phyloP scores from a whole-genome alignment of 2,113 vertebrate genomes.

The Raja brachyura region DNA sequence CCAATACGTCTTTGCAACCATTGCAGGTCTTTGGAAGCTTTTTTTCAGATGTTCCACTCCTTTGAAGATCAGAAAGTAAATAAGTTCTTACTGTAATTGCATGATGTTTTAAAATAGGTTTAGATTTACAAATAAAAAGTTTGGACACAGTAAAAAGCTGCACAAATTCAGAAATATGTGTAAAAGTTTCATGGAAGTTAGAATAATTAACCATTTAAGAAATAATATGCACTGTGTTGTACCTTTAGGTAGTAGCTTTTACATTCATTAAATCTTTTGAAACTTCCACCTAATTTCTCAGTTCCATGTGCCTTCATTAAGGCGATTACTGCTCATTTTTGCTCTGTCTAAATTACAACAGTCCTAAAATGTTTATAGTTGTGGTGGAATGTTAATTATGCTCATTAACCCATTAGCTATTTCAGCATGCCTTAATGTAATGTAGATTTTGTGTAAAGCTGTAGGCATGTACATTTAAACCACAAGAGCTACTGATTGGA shows the following conservation, averaged over 20 bases:
- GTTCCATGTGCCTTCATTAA: not conserved
- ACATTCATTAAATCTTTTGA: not conserved
- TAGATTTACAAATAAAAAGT: not conserved
- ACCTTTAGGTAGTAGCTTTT: not conserved
- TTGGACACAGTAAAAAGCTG: not conserved
- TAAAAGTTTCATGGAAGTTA: not conserved
- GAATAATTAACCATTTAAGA: not conserved
- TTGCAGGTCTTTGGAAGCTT: not conserved
- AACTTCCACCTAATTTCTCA: not conserved
- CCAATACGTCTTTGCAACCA: not conserved
- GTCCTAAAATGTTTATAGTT: not conserved
- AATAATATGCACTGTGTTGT: not conserved
- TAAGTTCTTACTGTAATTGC: not conserved
- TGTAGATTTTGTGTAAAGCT: not conserved
- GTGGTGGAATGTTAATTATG: not conserved
- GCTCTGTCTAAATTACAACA: not conserved
- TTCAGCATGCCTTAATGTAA: not conserved
- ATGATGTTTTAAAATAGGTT: not conserved
- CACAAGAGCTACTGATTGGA: not conserved
- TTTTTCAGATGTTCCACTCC: not conserved
- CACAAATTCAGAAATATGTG: not conserved
- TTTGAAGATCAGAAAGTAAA: not conserved
- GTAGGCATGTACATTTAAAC: not conserved
- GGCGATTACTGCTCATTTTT: not conserved
- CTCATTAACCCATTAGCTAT: not conserved